These are phyloP conservation scores for Iselma pallidipennis DNA, from an alignment of 2,888 invertebrate genomes.

Conservation along the genomic window DNA sequence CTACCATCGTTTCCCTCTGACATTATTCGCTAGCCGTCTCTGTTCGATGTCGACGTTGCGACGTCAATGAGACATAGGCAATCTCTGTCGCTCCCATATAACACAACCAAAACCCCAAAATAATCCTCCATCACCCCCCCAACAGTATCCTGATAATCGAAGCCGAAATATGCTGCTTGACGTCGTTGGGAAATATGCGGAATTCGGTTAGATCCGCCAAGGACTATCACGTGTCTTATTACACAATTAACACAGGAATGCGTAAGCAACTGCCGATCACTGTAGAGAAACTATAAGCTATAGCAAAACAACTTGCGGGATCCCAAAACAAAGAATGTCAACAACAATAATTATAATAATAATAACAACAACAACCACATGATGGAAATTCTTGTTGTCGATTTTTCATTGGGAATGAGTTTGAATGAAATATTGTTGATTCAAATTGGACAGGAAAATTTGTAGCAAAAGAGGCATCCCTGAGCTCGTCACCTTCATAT, in stretches of 20 bases:
- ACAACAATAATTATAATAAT: neutral
- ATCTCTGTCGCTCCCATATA: conserved; percentile 24
- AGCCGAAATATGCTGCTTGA: conserved; percentile 16
- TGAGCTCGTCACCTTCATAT: conserved; percentile 48
- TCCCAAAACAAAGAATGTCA: neutral
- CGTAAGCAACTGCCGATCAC: conserved; percentile 6
- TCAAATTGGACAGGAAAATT: conserved; percentile 1
- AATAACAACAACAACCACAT: neutral
- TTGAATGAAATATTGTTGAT: neutral
- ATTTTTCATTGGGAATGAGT: neutral
- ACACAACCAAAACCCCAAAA: neutral
- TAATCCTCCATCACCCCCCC: neutral
- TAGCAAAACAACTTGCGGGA: neutral
- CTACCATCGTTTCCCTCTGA: conserved; percentile 34
- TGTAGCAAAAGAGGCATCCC: conserved; percentile 16
- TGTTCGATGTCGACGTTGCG: conserved; percentile 24
- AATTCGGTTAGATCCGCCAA: conserved; percentile 16
- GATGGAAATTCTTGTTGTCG: neutral
- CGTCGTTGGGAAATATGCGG: conserved; percentile 21
- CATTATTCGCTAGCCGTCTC: conserved; percentile 32
- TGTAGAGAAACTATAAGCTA: neutral
- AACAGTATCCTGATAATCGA: conserved; percentile 17
- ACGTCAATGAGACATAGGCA: conserved; percentile 10
- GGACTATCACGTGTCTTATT: conserved; percentile 28
- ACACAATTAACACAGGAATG: conserved; percentile 25